Conservation (phyloP, 2,113 vertebrate genomes). For the Mormyrus lacerda region DNA sequence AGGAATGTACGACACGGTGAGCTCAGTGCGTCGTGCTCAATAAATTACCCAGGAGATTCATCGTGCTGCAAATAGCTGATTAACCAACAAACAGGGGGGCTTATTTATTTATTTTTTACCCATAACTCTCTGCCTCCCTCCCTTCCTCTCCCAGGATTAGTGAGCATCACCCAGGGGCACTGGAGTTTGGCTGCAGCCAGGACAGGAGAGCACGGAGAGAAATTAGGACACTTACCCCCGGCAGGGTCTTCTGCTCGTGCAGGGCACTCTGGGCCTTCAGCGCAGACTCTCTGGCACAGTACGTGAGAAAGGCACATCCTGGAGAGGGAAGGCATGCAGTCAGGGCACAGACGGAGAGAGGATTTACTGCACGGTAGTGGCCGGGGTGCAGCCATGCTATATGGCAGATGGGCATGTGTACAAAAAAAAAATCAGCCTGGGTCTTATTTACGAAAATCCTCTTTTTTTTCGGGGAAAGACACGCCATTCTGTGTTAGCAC, state of each 20-base stretch:
- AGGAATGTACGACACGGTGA: conserved; percentile 30
- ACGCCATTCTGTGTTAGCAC: not conserved
- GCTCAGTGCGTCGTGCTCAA: conserved; percentile 32
- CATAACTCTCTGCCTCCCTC: conserved; percentile 10
- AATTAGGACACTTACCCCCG: conserved; percentile 78
- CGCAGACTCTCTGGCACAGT: conserved; percentile 95
- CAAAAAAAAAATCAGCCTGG: conserved; percentile 6
- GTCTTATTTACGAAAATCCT: not conserved
- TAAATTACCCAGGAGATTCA: conserved; percentile 40
- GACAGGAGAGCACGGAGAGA: not conserved
- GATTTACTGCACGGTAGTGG: conserved; percentile 5
- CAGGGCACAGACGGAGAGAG: conserved; percentile 23
- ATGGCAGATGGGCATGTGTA: not conserved
- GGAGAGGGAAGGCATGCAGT: conserved; percentile 34
- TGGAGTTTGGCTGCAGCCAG: conserved; percentile 38
- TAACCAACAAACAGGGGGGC: conserved; percentile 32
- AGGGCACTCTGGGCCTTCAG: conserved; percentile 96
- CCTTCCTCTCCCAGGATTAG: conserved; percentile 34
- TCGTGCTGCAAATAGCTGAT: conserved; percentile 47
- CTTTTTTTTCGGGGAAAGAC: not conserved
- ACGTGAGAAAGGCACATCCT: conserved; percentile 98
- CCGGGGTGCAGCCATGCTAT: not conserved
- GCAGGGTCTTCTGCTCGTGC: conserved; percentile 95
- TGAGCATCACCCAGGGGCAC: conserved; percentile 35
- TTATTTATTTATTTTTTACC: conserved; percentile 17